Percentiles rank a stretch among this genome's conserved stretches.
These are phyloP conservation scores for Nothobranchius furzeri DNA, from an alignment of 2,113 vertebrate species.

Conservation along the genomic window DNA sequence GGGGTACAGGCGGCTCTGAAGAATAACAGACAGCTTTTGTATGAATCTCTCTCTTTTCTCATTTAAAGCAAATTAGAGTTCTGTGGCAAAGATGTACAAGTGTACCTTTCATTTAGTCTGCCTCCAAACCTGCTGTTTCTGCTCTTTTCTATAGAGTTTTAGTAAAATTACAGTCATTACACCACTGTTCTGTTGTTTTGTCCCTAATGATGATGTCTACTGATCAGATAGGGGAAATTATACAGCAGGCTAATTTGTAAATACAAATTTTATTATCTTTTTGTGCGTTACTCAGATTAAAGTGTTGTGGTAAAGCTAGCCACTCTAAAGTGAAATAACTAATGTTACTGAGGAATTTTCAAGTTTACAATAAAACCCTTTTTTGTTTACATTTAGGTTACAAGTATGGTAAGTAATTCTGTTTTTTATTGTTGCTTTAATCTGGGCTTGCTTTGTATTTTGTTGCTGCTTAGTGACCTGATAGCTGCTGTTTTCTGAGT, in stretches of 20 bases:
- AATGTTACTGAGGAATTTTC: not conserved
- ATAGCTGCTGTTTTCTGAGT: conserved; percentile 34
- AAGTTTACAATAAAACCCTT: conserved; percentile 67
- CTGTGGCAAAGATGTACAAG: conserved; percentile 84
- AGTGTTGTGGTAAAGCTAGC: conserved; percentile 6
- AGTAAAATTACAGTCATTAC: conserved; percentile 75
- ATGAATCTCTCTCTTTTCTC: conserved; percentile 90
- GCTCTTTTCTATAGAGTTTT: conserved; percentile 73
- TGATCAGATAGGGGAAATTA: conserved; percentile 54
- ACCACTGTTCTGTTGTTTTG: conserved; percentile 42
- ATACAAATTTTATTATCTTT: conserved; percentile 36
- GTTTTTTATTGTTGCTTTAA: conserved; percentile 81
- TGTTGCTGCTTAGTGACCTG: conserved; percentile 45
- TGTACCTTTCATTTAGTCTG: conserved; percentile 81
- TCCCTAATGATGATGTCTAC: conserved; percentile 34
- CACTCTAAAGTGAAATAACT: not conserved
- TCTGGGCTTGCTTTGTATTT: conserved; percentile 73
- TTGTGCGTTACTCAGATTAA: conserved; percentile 31
- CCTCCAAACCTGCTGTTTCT: conserved; percentile 83
- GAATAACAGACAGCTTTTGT: conserved; percentile 92
- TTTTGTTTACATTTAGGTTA: conserved; percentile 97
- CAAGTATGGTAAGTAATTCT: conserved; percentile 97
- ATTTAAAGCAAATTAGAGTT: conserved; percentile 96
- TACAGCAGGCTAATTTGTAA: conserved; percentile 42
- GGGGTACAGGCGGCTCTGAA: conserved; percentile 83